Evolutionary conservation across 2,113 vertebrate genomes (phyloP).

Genomic region (Merops nubicus): DNA sequence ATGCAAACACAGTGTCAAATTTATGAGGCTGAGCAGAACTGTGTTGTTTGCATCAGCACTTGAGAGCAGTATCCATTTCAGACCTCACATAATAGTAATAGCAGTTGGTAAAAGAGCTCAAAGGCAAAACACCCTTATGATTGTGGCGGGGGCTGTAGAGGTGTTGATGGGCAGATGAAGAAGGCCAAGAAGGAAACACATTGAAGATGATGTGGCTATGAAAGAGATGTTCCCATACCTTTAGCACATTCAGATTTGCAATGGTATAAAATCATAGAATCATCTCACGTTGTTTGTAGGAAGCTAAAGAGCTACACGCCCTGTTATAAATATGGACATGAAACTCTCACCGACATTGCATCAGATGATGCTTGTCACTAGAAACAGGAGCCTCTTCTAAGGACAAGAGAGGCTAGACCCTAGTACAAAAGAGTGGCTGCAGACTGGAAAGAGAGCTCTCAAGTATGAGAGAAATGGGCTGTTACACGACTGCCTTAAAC

Average conservation of each 20-base stretch:
- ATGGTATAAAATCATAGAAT: no score
- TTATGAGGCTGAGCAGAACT: not conserved
- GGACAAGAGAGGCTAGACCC: not conserved
- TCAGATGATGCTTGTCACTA: not conserved
- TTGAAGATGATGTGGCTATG: not conserved
- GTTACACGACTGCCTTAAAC: rapidly evolving
- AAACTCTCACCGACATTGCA: not conserved
- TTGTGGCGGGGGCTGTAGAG: not conserved
- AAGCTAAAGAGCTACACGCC: not conserved
- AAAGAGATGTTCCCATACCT: not conserved
- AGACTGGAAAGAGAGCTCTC: not conserved
- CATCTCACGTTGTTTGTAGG: not conserved
- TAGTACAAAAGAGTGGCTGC: not conserved
- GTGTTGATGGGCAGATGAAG: not conserved
- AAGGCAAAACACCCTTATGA: not conserved
- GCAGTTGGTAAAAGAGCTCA: not conserved
- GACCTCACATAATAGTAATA: not conserved
- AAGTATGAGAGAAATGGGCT: not conserved
- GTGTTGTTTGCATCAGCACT: not conserved
- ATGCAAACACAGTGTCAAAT: not conserved
- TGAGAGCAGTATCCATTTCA: not conserved
- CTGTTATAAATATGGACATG: not conserved
- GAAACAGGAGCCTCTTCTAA: not conserved
- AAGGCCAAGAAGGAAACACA: slow-evolving; percentile 3
- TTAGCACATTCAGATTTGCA: not conserved